Evolutionary conservation across 23 tunicate species (phyloP).

Genomic region (Ascidia mentula): DNA sequence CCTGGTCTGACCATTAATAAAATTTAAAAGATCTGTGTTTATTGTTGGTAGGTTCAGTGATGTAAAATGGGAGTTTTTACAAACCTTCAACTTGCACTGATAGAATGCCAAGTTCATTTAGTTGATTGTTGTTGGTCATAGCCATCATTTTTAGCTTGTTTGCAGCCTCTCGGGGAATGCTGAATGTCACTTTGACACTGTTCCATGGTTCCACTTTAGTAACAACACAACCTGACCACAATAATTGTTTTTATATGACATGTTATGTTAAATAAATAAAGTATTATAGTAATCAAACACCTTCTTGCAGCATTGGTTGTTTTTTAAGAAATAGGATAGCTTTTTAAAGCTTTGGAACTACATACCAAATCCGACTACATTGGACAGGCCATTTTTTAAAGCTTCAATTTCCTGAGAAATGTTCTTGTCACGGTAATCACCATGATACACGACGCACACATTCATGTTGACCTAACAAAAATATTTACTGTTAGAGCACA

Average conservation of each 20-base stretch:
- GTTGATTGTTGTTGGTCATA: constrained; percentile 36
- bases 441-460: constrained; percentile 12
- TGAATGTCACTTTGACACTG: constrained; percentile 83
- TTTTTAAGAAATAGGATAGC: too few species aligned
- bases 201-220: constrained; percentile 89
- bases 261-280: background rate
- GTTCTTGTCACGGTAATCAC: constrained; percentile 2
- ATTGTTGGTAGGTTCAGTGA: too few species aligned
- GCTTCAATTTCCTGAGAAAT: background rate
- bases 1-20: too few species aligned
- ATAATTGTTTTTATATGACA: background rate
- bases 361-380: constrained; percentile 17
- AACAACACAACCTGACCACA: constrained; percentile 46
- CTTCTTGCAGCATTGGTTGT: too few species aligned
- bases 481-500: too few species aligned
- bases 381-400: background rate
- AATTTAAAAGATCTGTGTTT: too few species aligned
- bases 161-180: constrained; percentile 74
- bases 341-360: too few species aligned
- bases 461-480: constrained; percentile 11
- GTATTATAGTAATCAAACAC: background rate
- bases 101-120: constrained; percentile 65
- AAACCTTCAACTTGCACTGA: constrained; percentile 92
- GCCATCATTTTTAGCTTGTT: constrained; percentile 55
- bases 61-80: too few species aligned